Base-by-base conservation (phyloP, 2,888 invertebrate genomes). In the Frankliniella intonsa region DNA sequence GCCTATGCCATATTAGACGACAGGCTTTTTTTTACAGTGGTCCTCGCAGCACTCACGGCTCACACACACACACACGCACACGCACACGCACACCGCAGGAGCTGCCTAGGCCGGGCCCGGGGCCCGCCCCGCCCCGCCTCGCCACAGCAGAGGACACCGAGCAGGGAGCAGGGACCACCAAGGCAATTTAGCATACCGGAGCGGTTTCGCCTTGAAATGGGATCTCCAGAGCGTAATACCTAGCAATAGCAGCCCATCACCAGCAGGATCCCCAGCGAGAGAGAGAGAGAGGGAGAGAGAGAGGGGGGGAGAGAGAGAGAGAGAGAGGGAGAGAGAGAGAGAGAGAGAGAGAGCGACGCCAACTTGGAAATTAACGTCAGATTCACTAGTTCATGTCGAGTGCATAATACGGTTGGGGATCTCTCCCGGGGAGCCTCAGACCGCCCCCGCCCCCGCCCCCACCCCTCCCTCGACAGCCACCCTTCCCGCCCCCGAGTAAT, bases 281-380 rank as follows among this genome's bases (percentile, higher is more conserved):
- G 65, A 11, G 80, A 80, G 81, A 51, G 80, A 82, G 65, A 82
- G 81, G 81, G 50, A 81, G 55, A 80, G 62, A 80, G 51, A 81
- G 81, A 50, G 81, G 62, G 81, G 82, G 50, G 81, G 62, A 82
- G 65, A 81, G 51, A 81, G 81, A 27, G 81, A 65, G 80, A 50
- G 55, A 55, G 25, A 27, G 80, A 76, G 51, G 22, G 25, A 12
- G 79, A 79, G 82, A 50, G 22, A 80, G 50, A 25, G 81, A 27
- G 80, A 50, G 19, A 12, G 25, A 1, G 81, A 27, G 51, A 50
- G 51, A 80, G 82, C 17, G 80, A 22, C 55, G 80, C 51, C 49
- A 81, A 76, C 69, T 76, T 76, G 69, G 69, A 76, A 76, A 76
- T 76, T 76, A 76, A 76, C 69, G 69, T 76, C 69, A 76, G 69